Evolutionary conservation across 1,140 invertebrate species (phyloP), one percentile per base, ranked within the genome.

Genomic region (Saccostrea glomerata): DNA sequence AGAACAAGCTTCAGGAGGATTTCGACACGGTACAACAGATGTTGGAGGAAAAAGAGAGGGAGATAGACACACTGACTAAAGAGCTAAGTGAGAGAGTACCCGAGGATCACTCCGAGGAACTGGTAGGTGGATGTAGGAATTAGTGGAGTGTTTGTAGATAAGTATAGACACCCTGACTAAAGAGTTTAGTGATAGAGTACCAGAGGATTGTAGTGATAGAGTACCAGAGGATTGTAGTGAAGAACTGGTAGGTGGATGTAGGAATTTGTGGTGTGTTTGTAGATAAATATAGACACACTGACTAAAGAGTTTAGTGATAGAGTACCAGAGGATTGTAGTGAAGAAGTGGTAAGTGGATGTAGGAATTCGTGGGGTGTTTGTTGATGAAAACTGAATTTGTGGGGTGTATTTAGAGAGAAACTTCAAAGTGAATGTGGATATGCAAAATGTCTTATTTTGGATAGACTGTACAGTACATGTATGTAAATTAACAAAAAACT

Each of bases 1-100:
- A 94, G 94, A 91, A 88, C 36, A 93, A 94, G 82, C 91, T 95
- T 7, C 93, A 95, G 88, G 93, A 95, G 89, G 94, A 95, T 87
- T 95, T 92, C 91, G 93, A 95, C 87, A 93, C 91, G 23, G 92
- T 95, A 30, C 94, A 95, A 89, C 87, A 86, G 3, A 94, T 94
- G 94, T 89, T 94, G 60, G 94, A 94, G 56, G 92, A 94, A 60
- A 94, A 94, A 84, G 92, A 94, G 70, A 91, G 90, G 89, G 94
- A 94, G 86, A 92, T 94, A 20, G 93, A 94, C 30, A 90, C 86
- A 11, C 90, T 94, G 23, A 92, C 92, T n/a, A 91, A 91, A 54
- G 94, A 94, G 85, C 89, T 93, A 9, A 91, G 91, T 0, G 93
- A 94, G 20, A 89, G 86, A 9, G 25, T 63, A 0, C 36, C 63